Evolutionary conservation across 2,797 vertebrate genomes (phyloP).

Genomic region (Enteromius paludinosus): DNA sequence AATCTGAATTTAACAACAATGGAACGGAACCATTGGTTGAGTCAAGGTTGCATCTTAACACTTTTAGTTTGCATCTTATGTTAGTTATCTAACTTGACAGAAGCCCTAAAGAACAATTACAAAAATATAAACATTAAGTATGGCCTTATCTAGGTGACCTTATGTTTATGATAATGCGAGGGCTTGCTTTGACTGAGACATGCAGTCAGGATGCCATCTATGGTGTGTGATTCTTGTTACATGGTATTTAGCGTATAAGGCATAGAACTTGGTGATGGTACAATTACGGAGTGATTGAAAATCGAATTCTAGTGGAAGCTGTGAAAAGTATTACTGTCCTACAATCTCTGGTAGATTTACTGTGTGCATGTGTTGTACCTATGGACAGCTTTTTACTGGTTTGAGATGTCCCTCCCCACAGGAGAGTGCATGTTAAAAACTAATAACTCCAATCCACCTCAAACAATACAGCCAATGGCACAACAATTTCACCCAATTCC

Average conservation of each 20-base stretch:
- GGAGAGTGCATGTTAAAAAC: conserved; percentile 74
- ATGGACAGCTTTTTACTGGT: conserved; percentile 12
- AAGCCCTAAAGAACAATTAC: not conserved
- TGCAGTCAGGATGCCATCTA: not conserved
- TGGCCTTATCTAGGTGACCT: not conserved
- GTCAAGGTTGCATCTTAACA: not conserved
- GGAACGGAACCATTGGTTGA: not conserved
- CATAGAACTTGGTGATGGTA: not conserved
- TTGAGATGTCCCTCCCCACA: conserved; percentile 59
- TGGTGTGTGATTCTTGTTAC: not conserved
- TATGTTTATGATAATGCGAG: conserved; percentile 24
- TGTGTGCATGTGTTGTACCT: not conserved
- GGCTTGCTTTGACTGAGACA: not conserved
- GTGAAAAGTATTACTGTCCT: not conserved
- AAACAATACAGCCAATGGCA: conserved; percentile 82
- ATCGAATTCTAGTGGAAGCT: conserved; percentile 10
- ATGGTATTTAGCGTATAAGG: not conserved
- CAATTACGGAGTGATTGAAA: conserved; percentile 5
- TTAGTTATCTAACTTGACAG: not conserved
- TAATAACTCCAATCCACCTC: conserved; percentile 80
- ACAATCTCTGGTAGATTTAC: conserved; percentile 18
- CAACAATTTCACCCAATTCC: conserved; percentile 81
- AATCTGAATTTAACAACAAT: not conserved
- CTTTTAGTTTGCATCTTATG: not conserved
- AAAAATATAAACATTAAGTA: not conserved